Evolutionary conservation across 1,140 invertebrate species (phyloP), one percentile per base, ranked within the genome.

Genomic region (Drosophila orena): DNA sequence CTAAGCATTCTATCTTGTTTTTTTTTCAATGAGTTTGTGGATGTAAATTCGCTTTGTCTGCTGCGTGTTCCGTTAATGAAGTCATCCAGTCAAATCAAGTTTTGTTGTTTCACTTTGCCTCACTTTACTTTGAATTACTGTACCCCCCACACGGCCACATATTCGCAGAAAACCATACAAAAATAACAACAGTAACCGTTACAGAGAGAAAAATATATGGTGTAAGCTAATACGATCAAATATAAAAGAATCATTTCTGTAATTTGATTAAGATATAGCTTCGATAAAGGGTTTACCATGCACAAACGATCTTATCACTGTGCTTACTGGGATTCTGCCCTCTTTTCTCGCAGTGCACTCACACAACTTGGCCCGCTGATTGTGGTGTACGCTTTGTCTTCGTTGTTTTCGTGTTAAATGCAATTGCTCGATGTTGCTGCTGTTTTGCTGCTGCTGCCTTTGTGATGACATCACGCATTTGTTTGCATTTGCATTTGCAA

Each of bases 41-140:
- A 62, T 66, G 62, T 47, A 66, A 65, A 62, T 49, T 55, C 50
- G 54, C 57, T 47, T 59, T 42, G 55, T 77, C 57, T 64, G 59
- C 49, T 55, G 44, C 44, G 59, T 59, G 37, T 72, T 72, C 55
- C 65, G 54, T 72, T 81, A 86, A 88, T 86, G 83, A 88, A 86
- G 81, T 86, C 81, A 86, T 86, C 61, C 83, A 81, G 78, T 85
- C 70, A 54, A 52, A 78, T 73, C 74, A 60, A 88, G 78, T 81
- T 86, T 65, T 77, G 42, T 77, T 73, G 49, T 68, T 73, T 61
- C 49, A 50, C 52, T 61, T 81, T 74, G 69, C 38, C 50, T 77
- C 46, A 69, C 59, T 75, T 74, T 52, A 43, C 60, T 64, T 71
- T 75, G 60, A 50, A 60, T 71, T 66, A 64, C 44, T 65, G 59